Evolutionary conservation across 2,797 vertebrate genomes (phyloP).

Genomic region (Channa striata): DNA sequence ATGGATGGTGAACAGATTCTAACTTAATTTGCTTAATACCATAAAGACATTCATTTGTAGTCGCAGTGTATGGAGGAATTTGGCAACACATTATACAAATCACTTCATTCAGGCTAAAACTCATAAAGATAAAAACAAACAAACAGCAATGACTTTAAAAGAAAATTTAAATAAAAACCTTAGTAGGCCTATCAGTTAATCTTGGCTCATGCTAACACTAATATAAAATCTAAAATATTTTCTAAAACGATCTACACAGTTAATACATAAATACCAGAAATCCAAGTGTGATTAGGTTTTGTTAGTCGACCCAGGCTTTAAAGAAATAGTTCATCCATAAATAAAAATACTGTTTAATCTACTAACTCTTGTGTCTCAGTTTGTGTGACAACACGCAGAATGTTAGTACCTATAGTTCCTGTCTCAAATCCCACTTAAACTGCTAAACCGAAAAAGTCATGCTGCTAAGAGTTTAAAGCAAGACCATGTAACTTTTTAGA

Average conservation of each 20-base stretch:
- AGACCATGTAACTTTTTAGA: too few species aligned
- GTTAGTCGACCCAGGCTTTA: neutral
- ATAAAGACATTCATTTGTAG: neutral
- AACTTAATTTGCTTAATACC: neutral
- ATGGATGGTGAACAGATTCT: neutral
- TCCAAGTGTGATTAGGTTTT: neutral
- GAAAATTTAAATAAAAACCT: constrained; percentile 7
- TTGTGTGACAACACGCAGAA: neutral
- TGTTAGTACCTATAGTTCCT: neutral
- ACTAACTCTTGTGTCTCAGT: neutral
- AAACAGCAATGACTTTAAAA: neutral
- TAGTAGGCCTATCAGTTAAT: neutral
- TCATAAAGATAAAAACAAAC: neutral
- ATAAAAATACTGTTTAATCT: neutral
- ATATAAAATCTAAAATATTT: constrained; percentile 21
- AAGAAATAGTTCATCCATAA: neutral
- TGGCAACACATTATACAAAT: constrained; percentile 7
- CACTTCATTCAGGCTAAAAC: neutral
- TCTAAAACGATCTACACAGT: constrained; percentile 8
- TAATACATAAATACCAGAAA: constrained; percentile 28
- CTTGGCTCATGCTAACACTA: neutral
- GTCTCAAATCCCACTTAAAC: neutral
- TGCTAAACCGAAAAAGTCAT: neutral
- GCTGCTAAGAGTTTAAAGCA: neutral
- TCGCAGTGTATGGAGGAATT: neutral